These are phyloP conservation scores for Microcebus ravelobensis DNA, from an alignment of 2,113 vertebrate genomes.

Conservation along the genomic window DNA sequence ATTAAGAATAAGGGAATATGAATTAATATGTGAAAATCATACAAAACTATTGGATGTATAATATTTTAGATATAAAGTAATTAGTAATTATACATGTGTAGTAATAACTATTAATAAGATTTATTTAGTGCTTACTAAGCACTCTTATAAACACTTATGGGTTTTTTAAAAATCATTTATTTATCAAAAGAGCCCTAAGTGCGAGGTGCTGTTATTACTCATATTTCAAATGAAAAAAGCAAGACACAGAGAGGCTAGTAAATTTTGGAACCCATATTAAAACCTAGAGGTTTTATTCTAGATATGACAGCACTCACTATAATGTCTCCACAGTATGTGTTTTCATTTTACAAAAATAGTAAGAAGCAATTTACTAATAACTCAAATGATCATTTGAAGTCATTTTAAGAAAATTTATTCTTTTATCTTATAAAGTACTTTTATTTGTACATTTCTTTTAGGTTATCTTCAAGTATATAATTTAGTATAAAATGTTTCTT, in stretches of 20 bases:
- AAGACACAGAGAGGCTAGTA: neutral
- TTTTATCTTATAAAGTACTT: neutral
- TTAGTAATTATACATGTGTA: neutral
- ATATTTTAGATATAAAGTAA: neutral
- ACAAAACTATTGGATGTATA: neutral
- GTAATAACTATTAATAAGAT: neutral
- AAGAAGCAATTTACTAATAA: neutral
- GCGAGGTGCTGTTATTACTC: accelerated
- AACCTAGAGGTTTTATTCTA: neutral
- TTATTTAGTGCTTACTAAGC: neutral
- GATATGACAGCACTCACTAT: neutral
- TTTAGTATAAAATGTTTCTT: neutral
- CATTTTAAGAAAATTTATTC: neutral
- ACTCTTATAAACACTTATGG: neutral
- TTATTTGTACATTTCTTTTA: neutral
- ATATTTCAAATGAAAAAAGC: neutral
- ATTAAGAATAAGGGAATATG: neutral
- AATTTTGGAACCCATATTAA: neutral
- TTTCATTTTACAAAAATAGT: neutral
- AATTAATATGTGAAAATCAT: neutral
- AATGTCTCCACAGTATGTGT: neutral
- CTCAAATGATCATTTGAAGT: neutral
- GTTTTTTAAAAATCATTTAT: neutral
- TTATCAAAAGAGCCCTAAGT: neutral
- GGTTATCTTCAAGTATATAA: neutral